A percentile compares a stretch with the other conserved stretches of the same genome.
These are phyloP conservation scores for Hydrotaea diabolus DNA, from an alignment of 2,888 invertebrate genomes.

Conservation along the genomic window DNA sequence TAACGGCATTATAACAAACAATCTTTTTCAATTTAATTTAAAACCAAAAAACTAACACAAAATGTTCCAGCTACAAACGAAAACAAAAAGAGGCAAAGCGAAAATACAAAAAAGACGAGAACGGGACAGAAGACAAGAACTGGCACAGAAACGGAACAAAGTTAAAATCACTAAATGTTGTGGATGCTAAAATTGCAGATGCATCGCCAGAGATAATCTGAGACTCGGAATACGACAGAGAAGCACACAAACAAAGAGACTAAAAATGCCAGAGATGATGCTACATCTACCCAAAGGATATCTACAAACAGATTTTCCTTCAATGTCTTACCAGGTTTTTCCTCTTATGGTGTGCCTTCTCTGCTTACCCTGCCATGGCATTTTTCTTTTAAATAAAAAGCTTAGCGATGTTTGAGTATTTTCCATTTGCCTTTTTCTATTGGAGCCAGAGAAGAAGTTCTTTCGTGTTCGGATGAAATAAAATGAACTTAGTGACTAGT, in stretches of 20 bases:
- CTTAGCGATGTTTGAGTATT: conserved; percentile 26
- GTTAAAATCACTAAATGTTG: conserved; percentile 59
- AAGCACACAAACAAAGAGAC: not conserved
- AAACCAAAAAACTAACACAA: conserved; percentile 41
- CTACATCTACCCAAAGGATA: not conserved
- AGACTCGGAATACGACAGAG: not conserved
- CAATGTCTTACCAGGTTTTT: conserved; percentile 2
- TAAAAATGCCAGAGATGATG: not conserved
- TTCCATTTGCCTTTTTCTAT: not conserved
- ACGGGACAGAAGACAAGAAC: too few relatives aligned
- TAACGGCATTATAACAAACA: conserved; percentile 55
- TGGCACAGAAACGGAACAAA: conserved; percentile 10
- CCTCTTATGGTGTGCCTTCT: not conserved
- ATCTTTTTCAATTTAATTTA: conserved; percentile 62
- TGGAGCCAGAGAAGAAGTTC: not conserved
- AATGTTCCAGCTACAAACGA: conserved; percentile 14
- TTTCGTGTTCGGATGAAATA: not conserved
- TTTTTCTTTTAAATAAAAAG: not conserved
- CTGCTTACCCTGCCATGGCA: not conserved
- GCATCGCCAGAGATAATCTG: conserved; percentile 51
- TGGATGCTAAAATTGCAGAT: conserved; percentile 57
- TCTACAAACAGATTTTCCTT: conserved; percentile 19
- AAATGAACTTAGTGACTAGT: not conserved
- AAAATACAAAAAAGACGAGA: conserved; percentile 1
- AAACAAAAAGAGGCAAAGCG: not conserved